A percentile compares a stretch with the other conserved stretches of the same genome.
Evolutionary conservation across 2,888 invertebrate species (phyloP).

Genomic region (Eulithis testata): DNA sequence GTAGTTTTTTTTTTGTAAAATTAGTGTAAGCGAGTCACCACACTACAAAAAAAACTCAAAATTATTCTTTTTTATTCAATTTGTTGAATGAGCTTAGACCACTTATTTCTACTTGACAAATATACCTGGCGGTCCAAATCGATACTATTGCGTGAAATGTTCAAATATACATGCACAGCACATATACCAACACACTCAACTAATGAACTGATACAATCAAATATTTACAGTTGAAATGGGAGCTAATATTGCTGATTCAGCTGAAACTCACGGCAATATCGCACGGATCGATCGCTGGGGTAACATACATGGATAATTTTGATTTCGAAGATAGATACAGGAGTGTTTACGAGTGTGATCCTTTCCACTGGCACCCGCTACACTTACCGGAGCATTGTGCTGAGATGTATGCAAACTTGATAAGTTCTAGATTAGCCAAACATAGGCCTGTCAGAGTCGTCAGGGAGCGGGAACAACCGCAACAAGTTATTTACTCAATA

Average conservation of each 20-base stretch:
- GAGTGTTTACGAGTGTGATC: conserved; percentile 68
- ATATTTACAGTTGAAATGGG: conserved; percentile 46
- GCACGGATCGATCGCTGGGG: conserved; percentile 64
- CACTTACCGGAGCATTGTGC: conserved; percentile 69
- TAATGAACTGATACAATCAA: conserved; percentile 12
- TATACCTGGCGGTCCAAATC: not conserved
- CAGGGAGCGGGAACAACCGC: conserved; percentile 41
- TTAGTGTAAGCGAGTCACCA: too few species aligned
- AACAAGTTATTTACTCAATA: conserved; percentile 15
- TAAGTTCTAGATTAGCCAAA: conserved; percentile 52
- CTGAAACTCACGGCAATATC: conserved; percentile 36
- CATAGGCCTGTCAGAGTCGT: conserved; percentile 49
- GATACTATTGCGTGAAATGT: not conserved
- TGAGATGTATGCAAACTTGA: conserved; percentile 61
- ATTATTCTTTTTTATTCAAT: too few species aligned
- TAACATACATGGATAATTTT: conserved; percentile 71
- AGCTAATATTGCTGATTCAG: conserved; percentile 37
- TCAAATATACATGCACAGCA: not conserved
- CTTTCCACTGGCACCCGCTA: conserved; percentile 72
- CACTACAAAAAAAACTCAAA: too few species aligned
- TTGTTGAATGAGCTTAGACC: too few species aligned
- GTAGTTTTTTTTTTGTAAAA: too few species aligned
- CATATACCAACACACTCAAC: not conserved
- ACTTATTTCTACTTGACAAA: too few species aligned
- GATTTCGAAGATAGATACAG: conserved; percentile 68